Evolutionary conservation across 2,888 invertebrate genomes (phyloP).

Genomic region (Bellardia pandia): DNA sequence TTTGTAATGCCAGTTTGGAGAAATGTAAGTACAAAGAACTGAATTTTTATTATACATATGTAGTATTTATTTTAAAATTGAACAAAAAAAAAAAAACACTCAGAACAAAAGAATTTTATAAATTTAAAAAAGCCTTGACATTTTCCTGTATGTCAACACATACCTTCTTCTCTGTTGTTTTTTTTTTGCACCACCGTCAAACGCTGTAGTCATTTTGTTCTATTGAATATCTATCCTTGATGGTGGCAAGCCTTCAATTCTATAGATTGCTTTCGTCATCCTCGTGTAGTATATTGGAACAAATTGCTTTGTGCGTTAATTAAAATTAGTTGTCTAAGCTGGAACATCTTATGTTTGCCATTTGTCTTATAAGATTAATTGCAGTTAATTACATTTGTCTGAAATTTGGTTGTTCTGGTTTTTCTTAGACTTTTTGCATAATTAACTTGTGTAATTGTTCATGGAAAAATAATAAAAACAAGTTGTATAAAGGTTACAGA

Average conservation of each 20-base stretch:
- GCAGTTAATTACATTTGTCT: not conserved
- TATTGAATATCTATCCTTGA: slow-evolving; percentile 42
- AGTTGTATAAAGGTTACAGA: no score
- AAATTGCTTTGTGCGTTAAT: not conserved
- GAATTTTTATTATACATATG: no score
- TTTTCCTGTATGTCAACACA: not conserved
- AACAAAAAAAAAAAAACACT: not conserved
- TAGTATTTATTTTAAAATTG: not conserved
- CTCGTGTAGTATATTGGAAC: not conserved
- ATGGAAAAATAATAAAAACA: not conserved
- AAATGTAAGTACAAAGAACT: slow-evolving; percentile 82
- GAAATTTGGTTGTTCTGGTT: not conserved
- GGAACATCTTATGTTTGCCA: not conserved
- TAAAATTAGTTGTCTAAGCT: not conserved
- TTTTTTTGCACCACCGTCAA: slow-evolving; percentile 14
- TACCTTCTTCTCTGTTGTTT: not conserved
- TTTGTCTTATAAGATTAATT: not conserved
- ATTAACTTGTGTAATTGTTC: no score
- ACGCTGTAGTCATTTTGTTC: not conserved
- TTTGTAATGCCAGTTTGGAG: slow-evolving; percentile 84
- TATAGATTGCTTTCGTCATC: not conserved
- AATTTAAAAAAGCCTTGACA: slow-evolving; percentile 1
- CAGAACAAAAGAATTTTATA: not conserved
- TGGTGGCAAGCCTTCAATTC: not conserved
- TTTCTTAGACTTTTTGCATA: not conserved